Percentiles rank a stretch among this genome's conserved stretches.
Evolutionary conservation across 2,888 invertebrate species (phyloP).

Genomic region (Callinectes sapidus): DNA sequence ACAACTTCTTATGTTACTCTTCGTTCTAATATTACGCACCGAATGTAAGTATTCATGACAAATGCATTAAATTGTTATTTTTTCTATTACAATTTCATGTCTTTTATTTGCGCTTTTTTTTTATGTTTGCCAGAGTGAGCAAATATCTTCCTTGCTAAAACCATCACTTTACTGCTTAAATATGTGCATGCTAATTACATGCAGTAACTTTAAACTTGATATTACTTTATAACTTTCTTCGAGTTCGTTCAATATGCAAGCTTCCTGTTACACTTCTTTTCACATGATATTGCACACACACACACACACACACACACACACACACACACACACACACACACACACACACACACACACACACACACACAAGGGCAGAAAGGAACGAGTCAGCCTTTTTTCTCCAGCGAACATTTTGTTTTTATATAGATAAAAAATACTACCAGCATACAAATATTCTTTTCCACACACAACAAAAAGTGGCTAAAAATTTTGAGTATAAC

Average conservation of each 20-base stretch:
- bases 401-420: background rate
- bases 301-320: conserved; percentile 1
- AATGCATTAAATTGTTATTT: background rate
- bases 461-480: background rate
- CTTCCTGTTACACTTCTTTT: background rate
- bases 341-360: background rate
- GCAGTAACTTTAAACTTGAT: background rate
- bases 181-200: background rate
- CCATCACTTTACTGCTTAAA: background rate
- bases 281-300: background rate
- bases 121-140: background rate
- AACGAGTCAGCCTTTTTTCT: no score
- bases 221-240: background rate
- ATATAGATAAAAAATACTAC: background rate
- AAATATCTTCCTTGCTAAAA: background rate
- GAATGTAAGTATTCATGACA: background rate
- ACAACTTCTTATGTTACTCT: background rate
- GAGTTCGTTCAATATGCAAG: background rate
- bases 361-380: background rate
- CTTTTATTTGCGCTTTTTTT: background rate
- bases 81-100: background rate
- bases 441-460: background rate
- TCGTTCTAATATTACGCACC: background rate
- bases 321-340: conserved; percentile 1
- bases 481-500: background rate